Evolutionary conservation across 2,113 vertebrate species (phyloP).

Genomic region (Zapornia atra): DNA sequence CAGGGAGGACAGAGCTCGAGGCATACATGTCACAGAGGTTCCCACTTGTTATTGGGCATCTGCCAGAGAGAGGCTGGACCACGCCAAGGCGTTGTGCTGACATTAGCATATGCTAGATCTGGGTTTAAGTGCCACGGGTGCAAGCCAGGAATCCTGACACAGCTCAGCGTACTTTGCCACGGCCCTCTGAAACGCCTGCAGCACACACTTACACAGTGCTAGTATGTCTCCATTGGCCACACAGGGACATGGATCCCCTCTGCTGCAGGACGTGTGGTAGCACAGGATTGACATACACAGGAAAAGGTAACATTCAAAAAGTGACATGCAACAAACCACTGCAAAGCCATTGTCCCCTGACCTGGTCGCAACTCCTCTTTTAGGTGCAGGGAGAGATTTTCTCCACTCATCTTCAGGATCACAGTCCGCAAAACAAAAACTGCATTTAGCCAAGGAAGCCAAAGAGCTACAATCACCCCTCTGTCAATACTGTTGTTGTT

Average conservation of each 20-base stretch:
- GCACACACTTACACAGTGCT: background rate
- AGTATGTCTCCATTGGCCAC: background rate
- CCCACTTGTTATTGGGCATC: background rate
- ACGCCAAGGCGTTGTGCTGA: background rate
- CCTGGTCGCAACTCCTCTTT: background rate
- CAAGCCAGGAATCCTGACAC: background rate
- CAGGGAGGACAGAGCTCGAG: background rate
- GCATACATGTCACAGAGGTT: accelerated
- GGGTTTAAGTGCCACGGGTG: background rate
- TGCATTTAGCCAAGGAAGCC: background rate
- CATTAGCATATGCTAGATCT: accelerated
- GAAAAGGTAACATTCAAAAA: background rate
- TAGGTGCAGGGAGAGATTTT: background rate
- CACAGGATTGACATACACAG: background rate
- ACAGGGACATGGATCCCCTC: background rate
- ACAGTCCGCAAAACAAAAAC: background rate
- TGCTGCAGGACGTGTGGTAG: background rate
- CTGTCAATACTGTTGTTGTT: background rate
- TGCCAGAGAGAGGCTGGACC: background rate
- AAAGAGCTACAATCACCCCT: background rate
- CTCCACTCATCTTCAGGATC: background rate
- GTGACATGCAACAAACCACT: background rate
- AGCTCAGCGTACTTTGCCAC: accelerated
- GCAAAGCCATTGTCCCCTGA: background rate
- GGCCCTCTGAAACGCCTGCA: background rate